Conservation (phyloP, 64 coral and sea anemone genomes). For the Platygyra sinensis region DNA sequence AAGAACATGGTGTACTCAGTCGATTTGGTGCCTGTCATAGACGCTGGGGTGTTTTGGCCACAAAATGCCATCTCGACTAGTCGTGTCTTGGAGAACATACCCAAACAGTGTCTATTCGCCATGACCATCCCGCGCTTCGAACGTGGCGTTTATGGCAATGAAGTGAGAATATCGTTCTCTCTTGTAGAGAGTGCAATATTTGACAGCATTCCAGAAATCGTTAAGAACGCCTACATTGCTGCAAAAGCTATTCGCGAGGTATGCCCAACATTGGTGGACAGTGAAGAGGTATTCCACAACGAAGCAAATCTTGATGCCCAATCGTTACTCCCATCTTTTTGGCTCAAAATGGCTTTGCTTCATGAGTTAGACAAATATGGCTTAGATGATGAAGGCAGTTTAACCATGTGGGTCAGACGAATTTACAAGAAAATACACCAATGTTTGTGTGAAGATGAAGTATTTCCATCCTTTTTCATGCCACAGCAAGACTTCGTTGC, state of each 20-base stretch:
- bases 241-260: constrained; percentile 48
- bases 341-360: constrained; percentile 59
- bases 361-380: constrained; percentile 42
- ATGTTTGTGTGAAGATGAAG: constrained; percentile 22
- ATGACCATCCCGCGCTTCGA: constrained; percentile 50
- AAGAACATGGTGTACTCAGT: constrained; percentile 59
- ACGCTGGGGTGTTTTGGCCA: constrained; percentile 43
- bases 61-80: constrained; percentile 4
- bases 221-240: constrained; percentile 54
- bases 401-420: constrained; percentile 52
- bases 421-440: constrained; percentile 24
- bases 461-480: constrained; percentile 50
- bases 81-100: constrained; percentile 12
- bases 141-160: constrained; percentile 39
- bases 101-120: constrained; percentile 31
- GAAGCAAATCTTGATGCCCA: background rate
- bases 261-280: constrained; percentile 28
- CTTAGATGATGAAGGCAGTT: constrained; percentile 21
- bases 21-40: constrained; percentile 51
- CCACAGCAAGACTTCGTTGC: constrained; percentile 41
- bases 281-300: constrained; percentile 1
- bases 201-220: constrained; percentile 50
- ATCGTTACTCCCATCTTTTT: constrained; percentile 48
- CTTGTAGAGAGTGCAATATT: constrained; percentile 43
- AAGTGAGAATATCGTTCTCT: constrained; percentile 45